Evolutionary conservation across 2,797 vertebrate genomes (phyloP).

Genomic region (Cyprinella venusta): DNA sequence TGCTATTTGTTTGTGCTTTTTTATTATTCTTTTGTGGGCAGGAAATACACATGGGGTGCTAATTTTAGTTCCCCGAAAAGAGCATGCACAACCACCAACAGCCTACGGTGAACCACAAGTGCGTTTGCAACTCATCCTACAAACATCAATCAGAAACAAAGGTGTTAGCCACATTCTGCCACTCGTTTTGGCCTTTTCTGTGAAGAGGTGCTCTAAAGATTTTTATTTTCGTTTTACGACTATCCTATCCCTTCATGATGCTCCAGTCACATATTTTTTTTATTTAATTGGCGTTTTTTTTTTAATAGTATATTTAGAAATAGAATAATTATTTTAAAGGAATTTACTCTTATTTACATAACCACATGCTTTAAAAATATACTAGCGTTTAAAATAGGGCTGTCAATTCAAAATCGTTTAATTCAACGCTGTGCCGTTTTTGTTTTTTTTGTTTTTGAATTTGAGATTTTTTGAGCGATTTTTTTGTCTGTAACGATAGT

Average conservation of each 20-base stretch:
- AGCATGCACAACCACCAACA: slow-evolving; percentile 27
- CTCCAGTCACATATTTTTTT: neutral
- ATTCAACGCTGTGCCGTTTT: no score
- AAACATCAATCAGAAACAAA: slow-evolving; percentile 46
- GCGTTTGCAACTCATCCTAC: slow-evolving; percentile 7
- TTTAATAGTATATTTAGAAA: neutral
- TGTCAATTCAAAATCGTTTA: neutral
- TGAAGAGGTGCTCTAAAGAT: neutral
- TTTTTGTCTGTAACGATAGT: no score
- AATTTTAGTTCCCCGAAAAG: slow-evolving; percentile 37
- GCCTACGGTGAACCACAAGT: slow-evolving; percentile 27
- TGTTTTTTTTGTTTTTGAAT: no score
- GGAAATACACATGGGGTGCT: slow-evolving; percentile 40
- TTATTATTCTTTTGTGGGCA: slow-evolving; percentile 30
- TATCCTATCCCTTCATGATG: neutral
- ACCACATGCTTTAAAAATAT: neutral
- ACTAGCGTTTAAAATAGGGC: neutral
- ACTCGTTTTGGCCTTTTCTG: slow-evolving; percentile 15
- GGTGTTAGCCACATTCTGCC: slow-evolving; percentile 28
- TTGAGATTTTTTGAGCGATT: no score
- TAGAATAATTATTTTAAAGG: neutral
- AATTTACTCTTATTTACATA: neutral
- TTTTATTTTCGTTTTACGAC: neutral
- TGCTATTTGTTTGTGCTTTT: slow-evolving; percentile 37
- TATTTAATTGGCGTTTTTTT: neutral